Base-by-base conservation (phyloP, 2,888 invertebrate species). In the Chamaedrilus cognettii region DNA sequence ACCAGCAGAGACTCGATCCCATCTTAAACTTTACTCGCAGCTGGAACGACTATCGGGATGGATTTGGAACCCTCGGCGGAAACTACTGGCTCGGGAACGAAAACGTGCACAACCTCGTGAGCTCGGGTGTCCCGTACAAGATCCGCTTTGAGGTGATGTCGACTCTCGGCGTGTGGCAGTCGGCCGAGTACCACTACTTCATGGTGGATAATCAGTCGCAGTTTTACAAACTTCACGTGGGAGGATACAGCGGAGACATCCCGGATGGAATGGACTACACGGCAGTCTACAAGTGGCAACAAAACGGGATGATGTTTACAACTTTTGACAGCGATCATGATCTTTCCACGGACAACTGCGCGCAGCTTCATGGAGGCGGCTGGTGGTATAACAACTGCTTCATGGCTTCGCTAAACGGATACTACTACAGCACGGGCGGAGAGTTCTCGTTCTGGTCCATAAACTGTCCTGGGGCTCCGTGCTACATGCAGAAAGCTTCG, bases 291-390 rank as follows among this genome's bases (percentile, higher is more conserved):
- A 1, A 2, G 2, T n/a, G n/a, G n/a, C n/a, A n/a, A n/a, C 52
- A 52, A 15, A 52, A 52, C n/a, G 52, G 52, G 30, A 52, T 52
- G 52, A 15, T 11, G 52, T 52, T 52, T 30, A 19, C 52, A 52
- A 52, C 52, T 30, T 52, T 28, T 19, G 52, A 52, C 23, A 15
- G 15, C 1, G 52, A 52, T 30, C 26, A 52, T n/a, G 52, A 52
- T 52, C n/a, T n/a, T 30, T 28, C 28, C 23, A 30, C 28, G 30
- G 30, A 52, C 52, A 28, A 30, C 4, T 26, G 28, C 11, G 52
- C 15, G 28, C 1, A 2, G 7, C 30, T 2, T 1, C 28, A 7
- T 11, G 52, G 52, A 1, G 52, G 52, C 30, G 26, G 7, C 52
- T 52, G 52, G 52, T 52, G 30, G 28, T 28, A 52, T 30, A 11